phyloP scores from a whole-genome alignment of 2,797 vertebrate species.

The Clarias platycephalus region DNA sequence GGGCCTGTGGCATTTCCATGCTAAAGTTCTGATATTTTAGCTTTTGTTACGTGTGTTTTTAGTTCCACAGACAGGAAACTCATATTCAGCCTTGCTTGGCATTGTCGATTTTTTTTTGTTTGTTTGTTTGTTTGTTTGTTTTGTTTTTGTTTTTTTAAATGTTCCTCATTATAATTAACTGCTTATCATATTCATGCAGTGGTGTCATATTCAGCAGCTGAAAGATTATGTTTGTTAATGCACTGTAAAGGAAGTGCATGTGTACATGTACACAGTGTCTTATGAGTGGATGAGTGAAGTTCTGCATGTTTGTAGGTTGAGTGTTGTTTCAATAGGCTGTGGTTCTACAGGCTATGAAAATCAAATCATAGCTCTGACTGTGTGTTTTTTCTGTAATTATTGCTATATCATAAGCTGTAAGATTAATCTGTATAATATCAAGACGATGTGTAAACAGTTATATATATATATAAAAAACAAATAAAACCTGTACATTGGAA shows the following conservation, averaged over 20 bases:
- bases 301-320: conserved; percentile 64
- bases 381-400: conserved; percentile 68
- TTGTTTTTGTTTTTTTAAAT: conserved; percentile 22
- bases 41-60: conserved; percentile 3
- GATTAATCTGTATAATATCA: conserved; percentile 77
- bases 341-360: conserved; percentile 58
- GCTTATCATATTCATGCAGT: conserved; percentile 61
- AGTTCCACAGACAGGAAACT: not conserved
- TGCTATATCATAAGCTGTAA: conserved; percentile 75
- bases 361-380: conserved; percentile 61
- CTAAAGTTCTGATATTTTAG: not conserved
- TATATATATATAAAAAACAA: conserved; percentile 60
- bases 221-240: conserved; percentile 58
- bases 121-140: conserved; percentile 72
- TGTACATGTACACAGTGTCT: conserved; percentile 47
- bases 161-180: conserved; percentile 55
- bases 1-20: conserved; percentile 5
- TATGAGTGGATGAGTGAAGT: conserved; percentile 51
- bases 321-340: conserved; percentile 55
- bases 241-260: conserved; percentile 58
- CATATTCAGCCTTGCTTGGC: conserved; percentile 50
- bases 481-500: conserved; percentile 72
- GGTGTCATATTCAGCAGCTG: conserved; percentile 57
- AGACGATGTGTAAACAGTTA: conserved; percentile 68
- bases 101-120: conserved; percentile 48